Evolutionary conservation across 2,797 vertebrate genomes (phyloP), one percentile per base, ranked within the genome.

Genomic region (Hippocampus kuda): DNA sequence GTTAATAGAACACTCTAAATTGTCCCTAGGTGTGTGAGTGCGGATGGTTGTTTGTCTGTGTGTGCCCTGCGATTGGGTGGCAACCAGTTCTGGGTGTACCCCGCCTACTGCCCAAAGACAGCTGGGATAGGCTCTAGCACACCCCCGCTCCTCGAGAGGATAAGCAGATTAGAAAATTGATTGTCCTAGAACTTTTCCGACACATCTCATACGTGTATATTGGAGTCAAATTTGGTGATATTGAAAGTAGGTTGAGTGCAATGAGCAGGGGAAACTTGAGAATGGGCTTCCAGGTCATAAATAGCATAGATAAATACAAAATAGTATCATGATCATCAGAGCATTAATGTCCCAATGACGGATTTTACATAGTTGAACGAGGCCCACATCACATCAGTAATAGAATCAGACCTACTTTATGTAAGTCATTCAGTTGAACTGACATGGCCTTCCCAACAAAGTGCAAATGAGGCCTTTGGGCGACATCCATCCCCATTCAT

Each of bases 401-500:
- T 65, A 26, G n/a, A 63, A 46, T 2, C 24, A 65, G 63, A 65
- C 24, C 24, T 65, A 65, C 63, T 65, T 65, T 27, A 46, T 65
- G 44, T 18, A 65, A 65, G 44, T 64, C 62, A 46, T 64, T 64
- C 62, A 13, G 38, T 65, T 76, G 72, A 82, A 77, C 79, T 74
- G 56, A 66, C 70, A 77, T 48, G 46, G 71, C 75, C 73, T 49
- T 68, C 9, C 48, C 41, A 62, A 67, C 71, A 57, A 11, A 16
- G 12, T 69, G 66, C 56, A 64, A 44, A 76, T 80, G 80, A 71
- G 46, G 66, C 71, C 84, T 83, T 64, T 34, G 49, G 75, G 75
- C 56, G 12, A 74, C 66, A 72, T 79, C 67, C 56, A 66, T 74
- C 61, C 27, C n/a, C 66, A 71, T 79, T 65, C 59, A 67, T 73